Evolutionary conservation across 1,140 invertebrate genomes (phyloP).

Genomic region (Maconellicoccus hirsutus): DNA sequence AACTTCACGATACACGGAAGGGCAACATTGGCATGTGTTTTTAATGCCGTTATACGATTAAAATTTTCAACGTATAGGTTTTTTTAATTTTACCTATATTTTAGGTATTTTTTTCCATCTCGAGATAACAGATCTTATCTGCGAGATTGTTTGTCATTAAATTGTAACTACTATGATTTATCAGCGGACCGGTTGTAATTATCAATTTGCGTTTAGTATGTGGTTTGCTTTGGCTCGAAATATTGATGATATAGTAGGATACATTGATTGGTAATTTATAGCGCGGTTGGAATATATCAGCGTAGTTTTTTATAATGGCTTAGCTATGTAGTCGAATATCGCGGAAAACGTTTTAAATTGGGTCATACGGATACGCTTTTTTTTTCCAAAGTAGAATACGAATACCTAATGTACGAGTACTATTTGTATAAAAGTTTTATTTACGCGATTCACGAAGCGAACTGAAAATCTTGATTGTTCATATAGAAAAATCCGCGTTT

Average conservation of each 20-base stretch:
- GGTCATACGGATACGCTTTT: too few species aligned
- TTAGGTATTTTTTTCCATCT: not conserved
- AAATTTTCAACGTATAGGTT: not conserved
- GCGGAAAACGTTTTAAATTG: too few species aligned
- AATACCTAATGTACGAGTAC: too few species aligned
- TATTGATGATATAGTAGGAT: not conserved
- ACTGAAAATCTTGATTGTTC: too few species aligned
- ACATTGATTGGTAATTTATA: not conserved
- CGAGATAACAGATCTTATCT: not conserved
- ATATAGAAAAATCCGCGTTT: too few species aligned
- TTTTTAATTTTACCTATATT: not conserved
- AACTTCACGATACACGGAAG: too few species aligned
- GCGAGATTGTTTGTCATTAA: not conserved
- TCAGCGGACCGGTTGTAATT: not conserved
- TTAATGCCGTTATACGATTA: not conserved
- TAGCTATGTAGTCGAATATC: too few species aligned
- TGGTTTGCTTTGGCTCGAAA: not conserved
- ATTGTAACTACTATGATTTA: constrained; percentile 5
- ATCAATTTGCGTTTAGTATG: not conserved
- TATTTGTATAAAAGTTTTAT: too few species aligned
- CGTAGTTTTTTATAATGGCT: too few species aligned
- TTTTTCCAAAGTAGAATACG: too few species aligned
- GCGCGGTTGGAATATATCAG: not conserved
- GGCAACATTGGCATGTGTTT: too few species aligned
- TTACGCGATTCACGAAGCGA: too few species aligned